These are phyloP conservation scores for Okapia johnstoni DNA, from an alignment of 2,113 vertebrate species.

Conservation along the genomic window DNA sequence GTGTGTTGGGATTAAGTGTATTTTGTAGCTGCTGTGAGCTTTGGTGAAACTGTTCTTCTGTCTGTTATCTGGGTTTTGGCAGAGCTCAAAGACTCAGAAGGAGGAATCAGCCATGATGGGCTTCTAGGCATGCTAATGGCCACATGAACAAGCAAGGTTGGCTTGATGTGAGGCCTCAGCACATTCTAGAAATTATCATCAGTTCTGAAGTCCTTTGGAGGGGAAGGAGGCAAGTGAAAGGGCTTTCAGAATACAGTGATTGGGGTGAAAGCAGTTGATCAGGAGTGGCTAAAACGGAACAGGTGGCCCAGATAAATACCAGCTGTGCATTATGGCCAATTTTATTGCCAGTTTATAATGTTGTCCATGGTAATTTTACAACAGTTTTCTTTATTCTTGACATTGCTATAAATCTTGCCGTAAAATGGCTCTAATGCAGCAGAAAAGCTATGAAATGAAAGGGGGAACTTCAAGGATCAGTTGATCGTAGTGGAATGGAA, in stretches of 20 bases:
- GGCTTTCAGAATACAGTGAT: background rate
- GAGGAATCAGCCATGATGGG: background rate
- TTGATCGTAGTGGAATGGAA: background rate
- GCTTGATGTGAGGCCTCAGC: too few relatives aligned
- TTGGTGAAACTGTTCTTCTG: background rate
- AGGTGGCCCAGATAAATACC: conserved; percentile 76
- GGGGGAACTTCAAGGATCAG: conserved; percentile 22
- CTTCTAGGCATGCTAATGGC: background rate
- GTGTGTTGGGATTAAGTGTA: background rate
- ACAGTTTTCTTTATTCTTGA: conserved; percentile 66
- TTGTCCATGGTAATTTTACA: conserved; percentile 72
- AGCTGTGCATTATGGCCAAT: conserved; percentile 67
- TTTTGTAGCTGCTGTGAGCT: background rate
- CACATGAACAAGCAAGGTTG: background rate
- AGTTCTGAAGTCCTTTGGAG: background rate
- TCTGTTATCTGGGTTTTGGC: background rate
- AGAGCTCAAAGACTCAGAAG: background rate
- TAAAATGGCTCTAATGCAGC: conserved; percentile 70
- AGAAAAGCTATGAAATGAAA: conserved; percentile 60
- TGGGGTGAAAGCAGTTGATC: conserved; percentile 48
- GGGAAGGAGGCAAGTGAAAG: background rate
- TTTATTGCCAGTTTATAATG: conserved; percentile 73
- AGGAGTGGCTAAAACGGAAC: conserved; percentile 61
- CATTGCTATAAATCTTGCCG: conserved; percentile 74
- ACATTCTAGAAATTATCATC: background rate